Evolutionary conservation across 2,113 vertebrate genomes (phyloP).

Genomic region (Tetraodon nigroviridis): DNA sequence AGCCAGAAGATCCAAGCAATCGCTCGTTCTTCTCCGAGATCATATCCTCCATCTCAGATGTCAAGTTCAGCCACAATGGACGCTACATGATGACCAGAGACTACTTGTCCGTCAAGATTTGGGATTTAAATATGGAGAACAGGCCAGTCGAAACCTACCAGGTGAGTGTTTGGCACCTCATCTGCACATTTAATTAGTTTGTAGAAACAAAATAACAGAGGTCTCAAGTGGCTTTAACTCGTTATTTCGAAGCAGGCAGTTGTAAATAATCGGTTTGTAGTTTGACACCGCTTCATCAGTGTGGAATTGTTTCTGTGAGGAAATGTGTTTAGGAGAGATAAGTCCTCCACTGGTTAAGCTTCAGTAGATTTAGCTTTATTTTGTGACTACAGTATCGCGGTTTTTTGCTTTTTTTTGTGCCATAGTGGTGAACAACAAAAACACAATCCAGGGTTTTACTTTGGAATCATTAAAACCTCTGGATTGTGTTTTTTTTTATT

Average conservation of each 20-base stretch:
- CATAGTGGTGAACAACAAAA: too few relatives aligned
- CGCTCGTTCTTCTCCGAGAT: conserved; percentile 81
- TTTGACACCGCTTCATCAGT: too few relatives aligned
- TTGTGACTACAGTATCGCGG: too few relatives aligned
- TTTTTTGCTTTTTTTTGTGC: too few relatives aligned
- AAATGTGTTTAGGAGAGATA: too few relatives aligned
- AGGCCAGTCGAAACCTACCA: conserved; percentile 78
- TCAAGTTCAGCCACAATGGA: conserved; percentile 79
- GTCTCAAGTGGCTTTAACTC: conserved; percentile 14
- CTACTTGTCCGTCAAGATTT: conserved; percentile 78
- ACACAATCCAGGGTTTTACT: too few relatives aligned
- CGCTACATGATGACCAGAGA: conserved; percentile 80
- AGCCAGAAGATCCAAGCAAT: conserved; percentile 79
- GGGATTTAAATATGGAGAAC: conserved; percentile 79
- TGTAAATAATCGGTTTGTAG: too few relatives aligned
- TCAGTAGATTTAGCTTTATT: too few relatives aligned
- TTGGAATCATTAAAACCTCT: too few relatives aligned
- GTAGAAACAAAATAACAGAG: neutral
- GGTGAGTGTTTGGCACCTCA: conserved; percentile 43
- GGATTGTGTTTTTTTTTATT: too few relatives aligned
- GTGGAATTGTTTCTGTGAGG: too few relatives aligned
- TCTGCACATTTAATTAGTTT: neutral
- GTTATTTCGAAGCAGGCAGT: neutral
- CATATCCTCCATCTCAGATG: conserved; percentile 79
- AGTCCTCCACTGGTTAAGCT: too few relatives aligned